Conservation (phyloP, 35 echinoderm and acorn worm genomes). For the Ophiothrix spiculata region DNA sequence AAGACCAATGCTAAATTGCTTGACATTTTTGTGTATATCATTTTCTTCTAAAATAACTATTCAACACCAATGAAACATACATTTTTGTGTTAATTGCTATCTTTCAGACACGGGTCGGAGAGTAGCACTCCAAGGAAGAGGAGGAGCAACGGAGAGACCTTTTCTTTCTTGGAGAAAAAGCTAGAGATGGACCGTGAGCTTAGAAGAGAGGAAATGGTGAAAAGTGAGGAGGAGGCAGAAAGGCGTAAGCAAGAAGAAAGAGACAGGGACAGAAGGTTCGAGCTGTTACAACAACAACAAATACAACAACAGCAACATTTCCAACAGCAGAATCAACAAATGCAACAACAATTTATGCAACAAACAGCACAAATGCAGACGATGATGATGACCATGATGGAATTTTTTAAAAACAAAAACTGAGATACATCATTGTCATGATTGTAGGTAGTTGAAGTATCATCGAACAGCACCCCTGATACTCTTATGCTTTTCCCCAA, state of each 20-base stretch:
- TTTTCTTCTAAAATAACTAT: neutral
- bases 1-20: no score
- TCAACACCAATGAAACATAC: neutral
- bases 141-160: conserved; percentile 43
- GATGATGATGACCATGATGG: conserved; percentile 48
- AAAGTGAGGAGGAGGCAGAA: conserved; percentile 24
- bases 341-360: conserved; percentile 47
- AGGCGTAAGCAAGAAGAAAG: conserved; percentile 27
- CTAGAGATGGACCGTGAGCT: conserved; percentile 46
- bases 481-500: no score
- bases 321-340: conserved; percentile 26
- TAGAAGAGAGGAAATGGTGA: conserved; percentile 45
- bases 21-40: neutral
- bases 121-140: conserved; percentile 23
- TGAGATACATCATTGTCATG: no score
- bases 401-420: conserved; percentile 31
- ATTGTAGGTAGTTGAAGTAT: no score
- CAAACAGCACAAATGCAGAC: conserved; percentile 44
- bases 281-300: conserved; percentile 34
- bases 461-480: no score
- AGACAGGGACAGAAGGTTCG: conserved; percentile 33
- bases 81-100: neutral
- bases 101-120: conserved; percentile 18
- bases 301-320: conserved; percentile 41
- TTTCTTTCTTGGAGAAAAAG: conserved; percentile 24